phyloP scores from a whole-genome alignment of 1,140 invertebrate species.

The Vanessa tameamea region DNA sequence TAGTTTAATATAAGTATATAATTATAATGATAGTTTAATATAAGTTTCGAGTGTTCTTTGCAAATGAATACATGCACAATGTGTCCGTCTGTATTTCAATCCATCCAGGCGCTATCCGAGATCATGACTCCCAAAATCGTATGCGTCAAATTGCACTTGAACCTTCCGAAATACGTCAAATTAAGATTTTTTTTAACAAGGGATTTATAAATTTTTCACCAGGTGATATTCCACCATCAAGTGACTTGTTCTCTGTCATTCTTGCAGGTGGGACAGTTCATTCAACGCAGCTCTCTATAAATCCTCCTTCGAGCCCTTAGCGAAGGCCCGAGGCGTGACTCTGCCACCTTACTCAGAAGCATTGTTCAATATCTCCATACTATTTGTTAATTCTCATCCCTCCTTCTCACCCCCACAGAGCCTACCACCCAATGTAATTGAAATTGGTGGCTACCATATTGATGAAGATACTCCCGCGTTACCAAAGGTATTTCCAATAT shows the following conservation, averaged over 20 bases:
- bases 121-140: too few species aligned
- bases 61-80: too few species aligned
- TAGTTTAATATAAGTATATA: too few species aligned
- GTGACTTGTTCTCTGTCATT: background rate
- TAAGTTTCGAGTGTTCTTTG: too few species aligned
- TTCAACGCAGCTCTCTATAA: slow-evolving; percentile 3
- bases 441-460: slow-evolving; percentile 81
- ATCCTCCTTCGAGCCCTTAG: slow-evolving; percentile 49
- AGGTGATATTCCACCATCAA: too few species aligned
- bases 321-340: slow-evolving; percentile 45
- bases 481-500: slow-evolving; percentile 45
- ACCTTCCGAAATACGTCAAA: too few species aligned
- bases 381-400: slow-evolving; percentile 81
- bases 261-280: slow-evolving; percentile 4
- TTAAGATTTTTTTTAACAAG: too few species aligned
- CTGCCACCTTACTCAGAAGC: slow-evolving; percentile 47
- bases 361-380: slow-evolving; percentile 63
- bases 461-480: slow-evolving; percentile 54
- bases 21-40: too few species aligned
- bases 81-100: too few species aligned
- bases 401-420: slow-evolving; percentile 73
- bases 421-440: slow-evolving; percentile 80
- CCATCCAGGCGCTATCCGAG: too few species aligned
- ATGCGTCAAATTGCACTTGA: too few species aligned
- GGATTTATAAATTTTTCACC: too few species aligned